These are phyloP conservation scores for Ardeotis arabs DNA, from an alignment of 2,113 vertebrate genomes.

Conservation along the genomic window DNA sequence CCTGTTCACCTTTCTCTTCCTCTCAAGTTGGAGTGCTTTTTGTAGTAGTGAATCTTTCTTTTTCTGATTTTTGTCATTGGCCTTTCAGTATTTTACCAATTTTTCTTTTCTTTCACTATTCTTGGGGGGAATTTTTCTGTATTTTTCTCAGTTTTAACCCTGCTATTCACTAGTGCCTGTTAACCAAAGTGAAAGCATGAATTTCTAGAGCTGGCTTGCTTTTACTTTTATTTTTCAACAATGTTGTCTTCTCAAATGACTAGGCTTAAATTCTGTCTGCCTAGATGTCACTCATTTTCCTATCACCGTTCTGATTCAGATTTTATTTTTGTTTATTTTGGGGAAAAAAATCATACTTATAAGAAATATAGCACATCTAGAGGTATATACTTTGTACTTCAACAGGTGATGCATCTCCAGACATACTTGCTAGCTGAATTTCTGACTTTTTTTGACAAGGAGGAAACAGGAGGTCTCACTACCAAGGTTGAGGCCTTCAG, in stretches of 20 bases:
- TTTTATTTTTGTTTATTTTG: not conserved
- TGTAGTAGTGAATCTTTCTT: not conserved
- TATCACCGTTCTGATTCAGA: not conserved
- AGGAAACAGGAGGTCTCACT: not conserved
- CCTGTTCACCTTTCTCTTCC: not conserved
- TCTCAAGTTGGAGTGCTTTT: not conserved
- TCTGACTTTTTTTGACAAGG: not conserved
- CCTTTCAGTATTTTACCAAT: not conserved
- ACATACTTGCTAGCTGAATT: not conserved
- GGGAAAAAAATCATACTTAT: fast-evolving
- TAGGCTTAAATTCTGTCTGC: not conserved
- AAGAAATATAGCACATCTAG: not conserved
- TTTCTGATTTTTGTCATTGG: not conserved
- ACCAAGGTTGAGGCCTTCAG: not conserved
- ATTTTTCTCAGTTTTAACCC: not conserved
- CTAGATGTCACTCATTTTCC: not conserved
- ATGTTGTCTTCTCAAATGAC: not conserved
- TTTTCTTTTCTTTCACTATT: not conserved
- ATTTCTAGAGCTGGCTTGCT: not conserved
- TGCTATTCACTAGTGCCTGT: not conserved
- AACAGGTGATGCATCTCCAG: not conserved
- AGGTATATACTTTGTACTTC: not conserved
- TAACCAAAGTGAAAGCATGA: not conserved
- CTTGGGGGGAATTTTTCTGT: not conserved
- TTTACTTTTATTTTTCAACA: not conserved